A percentile compares a stretch with the other conserved stretches of the same genome.
Evolutionary conservation across 1,140 invertebrate species (phyloP).

Genomic region (Arctopsyche grandis): DNA sequence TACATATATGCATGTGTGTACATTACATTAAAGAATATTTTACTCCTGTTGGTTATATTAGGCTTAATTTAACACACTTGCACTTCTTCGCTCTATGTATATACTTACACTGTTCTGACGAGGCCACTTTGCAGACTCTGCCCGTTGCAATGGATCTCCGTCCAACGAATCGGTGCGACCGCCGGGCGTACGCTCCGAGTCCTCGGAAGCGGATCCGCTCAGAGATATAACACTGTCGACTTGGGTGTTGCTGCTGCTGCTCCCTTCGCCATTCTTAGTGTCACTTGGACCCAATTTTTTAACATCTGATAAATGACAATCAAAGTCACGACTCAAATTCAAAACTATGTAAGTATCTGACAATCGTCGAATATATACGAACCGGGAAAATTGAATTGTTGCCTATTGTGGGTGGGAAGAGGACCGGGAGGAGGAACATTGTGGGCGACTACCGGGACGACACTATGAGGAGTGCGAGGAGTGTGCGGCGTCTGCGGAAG

Average conservation of each 20-base stretch:
- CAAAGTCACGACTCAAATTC: background rate
- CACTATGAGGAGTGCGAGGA: slow-evolving; percentile 66
- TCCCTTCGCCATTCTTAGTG: background rate
- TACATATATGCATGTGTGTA: no score
- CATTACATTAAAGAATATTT: no score
- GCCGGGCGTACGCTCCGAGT: slow-evolving; percentile 84
- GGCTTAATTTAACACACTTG: no score
- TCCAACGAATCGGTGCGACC: slow-evolving; percentile 88
- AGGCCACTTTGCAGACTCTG: slow-evolving; percentile 76
- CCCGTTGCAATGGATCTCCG: slow-evolving; percentile 71
- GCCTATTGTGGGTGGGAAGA: slow-evolving; percentile 64
- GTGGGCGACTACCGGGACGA: slow-evolving; percentile 37
- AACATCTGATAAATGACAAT: slow-evolving; percentile 37
- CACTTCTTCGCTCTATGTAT: background rate
- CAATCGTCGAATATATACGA: slow-evolving; percentile 39
- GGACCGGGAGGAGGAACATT: slow-evolving; percentile 46
- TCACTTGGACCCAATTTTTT: slow-evolving; percentile 38
- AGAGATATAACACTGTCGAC: slow-evolving; percentile 85
- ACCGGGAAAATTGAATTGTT: slow-evolving; percentile 91
- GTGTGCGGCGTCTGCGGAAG: slow-evolving; percentile 53
- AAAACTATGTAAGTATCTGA: background rate
- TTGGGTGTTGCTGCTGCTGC: slow-evolving; percentile 25
- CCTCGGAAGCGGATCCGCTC: slow-evolving; percentile 75
- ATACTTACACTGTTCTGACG: slow-evolving; percentile 87
- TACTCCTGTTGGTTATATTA: no score